phyloP scores from a whole-genome alignment of 2,888 invertebrate genomes.

The Netelia melanura region DNA sequence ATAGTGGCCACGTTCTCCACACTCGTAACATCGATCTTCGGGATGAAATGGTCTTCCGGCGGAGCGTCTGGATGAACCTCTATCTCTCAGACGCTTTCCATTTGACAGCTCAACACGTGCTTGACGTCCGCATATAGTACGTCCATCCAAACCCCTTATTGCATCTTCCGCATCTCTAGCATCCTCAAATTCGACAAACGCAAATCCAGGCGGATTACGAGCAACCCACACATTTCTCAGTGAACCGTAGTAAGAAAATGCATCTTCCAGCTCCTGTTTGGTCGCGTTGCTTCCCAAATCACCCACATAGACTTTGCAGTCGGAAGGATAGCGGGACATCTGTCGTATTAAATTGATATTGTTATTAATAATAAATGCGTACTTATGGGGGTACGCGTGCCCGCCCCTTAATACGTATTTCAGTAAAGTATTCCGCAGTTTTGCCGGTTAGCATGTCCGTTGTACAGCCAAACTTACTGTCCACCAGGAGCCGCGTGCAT shows the following conservation, averaged over 20 bases:
- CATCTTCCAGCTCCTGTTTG: constrained; percentile 96
- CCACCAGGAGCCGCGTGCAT: too few relatives aligned
- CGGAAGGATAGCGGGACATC: constrained; percentile 93
- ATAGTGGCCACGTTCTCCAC: constrained; percentile 97
- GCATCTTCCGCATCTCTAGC: constrained; percentile 97
- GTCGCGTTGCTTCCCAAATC: constrained; percentile 96
- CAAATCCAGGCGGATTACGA: constrained; percentile 97
- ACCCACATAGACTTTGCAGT: constrained; percentile 98
- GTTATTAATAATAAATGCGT: too few relatives aligned
- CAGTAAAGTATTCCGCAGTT: too few relatives aligned
- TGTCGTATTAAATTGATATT: constrained; percentile 60
- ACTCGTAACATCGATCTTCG: constrained; percentile 97
- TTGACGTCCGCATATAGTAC: constrained; percentile 94
- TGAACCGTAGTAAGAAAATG: constrained; percentile 96
- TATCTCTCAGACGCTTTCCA: constrained; percentile 89
- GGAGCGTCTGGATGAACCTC: constrained; percentile 87
- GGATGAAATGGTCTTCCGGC: constrained; percentile 92
- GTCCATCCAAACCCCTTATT: constrained; percentile 90
- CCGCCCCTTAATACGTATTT: too few relatives aligned
- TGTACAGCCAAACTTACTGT: too few relatives aligned
- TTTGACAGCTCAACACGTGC: constrained; percentile 97
- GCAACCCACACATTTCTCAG: constrained; percentile 99
- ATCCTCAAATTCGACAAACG: constrained; percentile 97
- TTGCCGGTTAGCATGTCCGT: background rate
- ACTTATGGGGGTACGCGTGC: too few relatives aligned